phyloP scores from a whole-genome alignment of 2,888 invertebrate genomes.

The Eudasyphora cyanicolor region DNA sequence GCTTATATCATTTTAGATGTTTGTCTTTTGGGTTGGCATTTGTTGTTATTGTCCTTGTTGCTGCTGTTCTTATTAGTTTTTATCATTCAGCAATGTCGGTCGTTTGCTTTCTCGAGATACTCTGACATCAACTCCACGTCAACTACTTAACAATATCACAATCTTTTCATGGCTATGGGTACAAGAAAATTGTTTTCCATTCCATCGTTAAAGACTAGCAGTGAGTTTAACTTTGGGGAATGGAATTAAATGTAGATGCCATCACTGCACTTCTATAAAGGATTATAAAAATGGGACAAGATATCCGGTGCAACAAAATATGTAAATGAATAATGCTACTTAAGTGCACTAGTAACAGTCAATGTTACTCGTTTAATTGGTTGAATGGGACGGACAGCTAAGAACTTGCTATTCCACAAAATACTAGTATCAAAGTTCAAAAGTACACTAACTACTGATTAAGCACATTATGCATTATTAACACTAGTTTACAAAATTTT shows the following conservation, averaged over 20 bases:
- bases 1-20: slow-evolving; percentile 7
- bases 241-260: background rate
- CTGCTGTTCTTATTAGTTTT: slow-evolving; percentile 7
- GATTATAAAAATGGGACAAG: background rate
- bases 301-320: too few relatives aligned
- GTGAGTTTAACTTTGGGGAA: background rate
- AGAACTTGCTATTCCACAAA: too few relatives aligned
- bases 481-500: too few relatives aligned
- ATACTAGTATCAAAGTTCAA: too few relatives aligned
- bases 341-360: too few relatives aligned
- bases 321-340: too few relatives aligned
- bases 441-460: too few relatives aligned
- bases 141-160: slow-evolving; percentile 36
- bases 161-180: slow-evolving; percentile 27
- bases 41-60: background rate
- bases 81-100: slow-evolving; percentile 21
- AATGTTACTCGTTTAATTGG: too few relatives aligned
- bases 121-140: slow-evolving; percentile 7
- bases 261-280: background rate
- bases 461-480: too few relatives aligned
- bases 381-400: too few relatives aligned
- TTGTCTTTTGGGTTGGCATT: background rate
- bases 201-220: background rate
- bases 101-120: background rate
- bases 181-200: slow-evolving; percentile 44